These are phyloP conservation scores for Ellobius talpinus DNA, from an alignment of 2,113 vertebrate genomes.

Conservation along the genomic window DNA sequence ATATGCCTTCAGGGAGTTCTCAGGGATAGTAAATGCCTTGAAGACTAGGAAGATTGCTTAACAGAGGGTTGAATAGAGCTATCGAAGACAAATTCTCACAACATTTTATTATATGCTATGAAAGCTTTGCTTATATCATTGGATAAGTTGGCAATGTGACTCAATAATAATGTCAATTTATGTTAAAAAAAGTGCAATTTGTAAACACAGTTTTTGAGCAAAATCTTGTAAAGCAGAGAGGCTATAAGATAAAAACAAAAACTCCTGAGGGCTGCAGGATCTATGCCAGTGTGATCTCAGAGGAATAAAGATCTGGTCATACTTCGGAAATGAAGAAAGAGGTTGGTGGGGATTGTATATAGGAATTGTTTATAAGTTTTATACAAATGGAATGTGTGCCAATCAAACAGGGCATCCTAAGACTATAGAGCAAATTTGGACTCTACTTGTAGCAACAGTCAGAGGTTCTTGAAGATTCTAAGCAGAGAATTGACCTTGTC, in stretches of 20 bases:
- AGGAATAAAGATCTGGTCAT: neutral
- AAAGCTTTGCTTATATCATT: neutral
- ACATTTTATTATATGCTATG: neutral
- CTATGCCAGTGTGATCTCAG: rapidly evolving
- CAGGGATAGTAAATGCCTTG: too few species aligned
- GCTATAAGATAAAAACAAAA: neutral
- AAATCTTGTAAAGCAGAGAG: too few species aligned
- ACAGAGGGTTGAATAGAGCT: neutral
- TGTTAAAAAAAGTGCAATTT: neutral
- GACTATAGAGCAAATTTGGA: neutral
- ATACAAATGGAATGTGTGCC: neutral
- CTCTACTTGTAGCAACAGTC: neutral
- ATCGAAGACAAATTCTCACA: neutral
- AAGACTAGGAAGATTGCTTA: neutral
- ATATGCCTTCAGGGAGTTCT: neutral
- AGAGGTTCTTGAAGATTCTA: neutral
- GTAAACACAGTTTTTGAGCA: neutral
- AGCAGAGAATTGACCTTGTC: too few species aligned
- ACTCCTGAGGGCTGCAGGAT: neutral
- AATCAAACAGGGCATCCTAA: rapidly evolving
- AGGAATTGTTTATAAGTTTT: too few species aligned
- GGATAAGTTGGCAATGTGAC: neutral
- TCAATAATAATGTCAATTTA: neutral
- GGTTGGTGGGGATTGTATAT: neutral
- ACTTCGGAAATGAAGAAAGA: neutral